phyloP scores from a whole-genome alignment of 1,140 invertebrate species.

The Drepana arcuata region DNA sequence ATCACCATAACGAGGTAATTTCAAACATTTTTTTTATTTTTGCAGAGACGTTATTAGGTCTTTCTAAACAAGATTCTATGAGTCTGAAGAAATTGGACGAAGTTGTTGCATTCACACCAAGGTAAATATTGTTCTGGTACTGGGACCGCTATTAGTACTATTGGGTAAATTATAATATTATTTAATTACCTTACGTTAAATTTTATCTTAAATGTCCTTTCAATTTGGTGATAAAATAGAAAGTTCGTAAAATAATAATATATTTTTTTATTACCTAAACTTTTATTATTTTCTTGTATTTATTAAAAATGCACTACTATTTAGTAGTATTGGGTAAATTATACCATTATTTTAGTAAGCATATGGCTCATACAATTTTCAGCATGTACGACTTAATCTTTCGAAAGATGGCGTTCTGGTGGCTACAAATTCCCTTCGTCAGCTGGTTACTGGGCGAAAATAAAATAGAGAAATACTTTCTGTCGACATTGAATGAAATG shows the following conservation, averaged over 20 bases:
- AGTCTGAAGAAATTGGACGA: conserved; percentile 27
- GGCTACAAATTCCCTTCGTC: conserved; percentile 38
- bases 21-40: conserved; percentile 10
- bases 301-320: too few relatives aligned
- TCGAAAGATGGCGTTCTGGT: conserved; percentile 47
- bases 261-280: neutral
- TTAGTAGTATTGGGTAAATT: too few relatives aligned
- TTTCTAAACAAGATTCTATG: conserved; percentile 35
- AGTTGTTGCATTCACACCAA: conserved; percentile 29
- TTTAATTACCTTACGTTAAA: too few relatives aligned
- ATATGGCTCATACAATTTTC: too few relatives aligned
- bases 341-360: too few relatives aligned
- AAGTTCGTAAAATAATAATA: neutral
- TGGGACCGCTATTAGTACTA: too few relatives aligned
- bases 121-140: too few relatives aligned
- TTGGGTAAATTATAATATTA: too few relatives aligned
- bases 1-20: too few relatives aligned
- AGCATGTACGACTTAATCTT: conserved; percentile 40
- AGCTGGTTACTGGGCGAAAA: conserved; percentile 27
- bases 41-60: conserved; percentile 50
- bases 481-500: conserved; percentile 25
- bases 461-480: conserved; percentile 15
- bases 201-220: too few relatives aligned
- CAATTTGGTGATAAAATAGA: neutral
- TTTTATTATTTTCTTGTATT: neutral